Conservation (phyloP, 2,888 invertebrate species). For the Drosophila helvetica region DNA sequence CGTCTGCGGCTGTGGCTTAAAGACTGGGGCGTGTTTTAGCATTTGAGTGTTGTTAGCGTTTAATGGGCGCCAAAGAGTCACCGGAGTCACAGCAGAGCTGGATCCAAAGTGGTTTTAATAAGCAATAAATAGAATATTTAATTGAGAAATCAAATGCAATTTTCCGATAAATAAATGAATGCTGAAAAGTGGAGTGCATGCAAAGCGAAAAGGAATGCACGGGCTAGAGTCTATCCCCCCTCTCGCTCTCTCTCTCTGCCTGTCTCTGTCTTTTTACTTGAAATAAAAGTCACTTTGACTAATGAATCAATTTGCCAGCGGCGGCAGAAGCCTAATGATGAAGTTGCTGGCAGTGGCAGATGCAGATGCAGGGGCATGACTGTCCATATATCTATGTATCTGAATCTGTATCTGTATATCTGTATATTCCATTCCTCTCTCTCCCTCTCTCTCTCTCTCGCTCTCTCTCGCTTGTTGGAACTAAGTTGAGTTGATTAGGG, state of each 20-base stretch:
- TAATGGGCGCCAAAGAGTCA: constrained; percentile 33
- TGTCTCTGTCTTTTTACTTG: constrained; percentile 12
- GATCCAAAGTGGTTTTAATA: constrained; percentile 56
- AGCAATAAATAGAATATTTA: constrained; percentile 75
- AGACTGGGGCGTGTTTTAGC: constrained; percentile 69
- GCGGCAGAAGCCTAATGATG: constrained; percentile 64
- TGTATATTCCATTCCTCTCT: constrained; percentile 13
- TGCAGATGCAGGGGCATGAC: constrained; percentile 30
- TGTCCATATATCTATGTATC: constrained; percentile 26
- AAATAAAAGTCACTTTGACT: constrained; percentile 80
- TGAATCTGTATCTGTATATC: background rate
- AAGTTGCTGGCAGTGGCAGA: constrained; percentile 48
- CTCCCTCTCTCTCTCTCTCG: constrained; percentile 3
- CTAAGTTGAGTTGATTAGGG: constrained; percentile 59
- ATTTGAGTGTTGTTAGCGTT: constrained; percentile 38
- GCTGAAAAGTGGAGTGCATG: constrained; percentile 14
- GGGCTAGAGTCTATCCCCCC: constrained; percentile 34
- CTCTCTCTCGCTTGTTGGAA: background rate
- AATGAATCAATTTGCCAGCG: constrained; percentile 79
- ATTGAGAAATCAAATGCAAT: constrained; percentile 79
- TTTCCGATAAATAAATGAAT: constrained; percentile 66
- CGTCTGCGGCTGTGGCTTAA: constrained; percentile 24
- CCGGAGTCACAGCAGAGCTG: background rate
- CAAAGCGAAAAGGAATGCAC: constrained; percentile 30
- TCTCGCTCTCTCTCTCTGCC: constrained; percentile 54